Conservation (phyloP, 2,888 invertebrate genomes). For the Phengaris alcon region DNA sequence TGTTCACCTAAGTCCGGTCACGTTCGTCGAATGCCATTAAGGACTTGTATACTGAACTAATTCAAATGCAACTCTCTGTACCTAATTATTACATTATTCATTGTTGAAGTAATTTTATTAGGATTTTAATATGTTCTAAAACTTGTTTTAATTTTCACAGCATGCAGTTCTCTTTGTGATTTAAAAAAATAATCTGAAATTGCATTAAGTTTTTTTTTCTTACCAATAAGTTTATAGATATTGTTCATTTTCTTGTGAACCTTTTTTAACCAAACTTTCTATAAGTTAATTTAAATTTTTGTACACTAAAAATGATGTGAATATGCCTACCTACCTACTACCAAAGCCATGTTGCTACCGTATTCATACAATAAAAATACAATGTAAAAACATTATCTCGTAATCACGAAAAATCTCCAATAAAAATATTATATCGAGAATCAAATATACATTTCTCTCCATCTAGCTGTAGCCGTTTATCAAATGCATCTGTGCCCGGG, state of each 20-base stretch:
- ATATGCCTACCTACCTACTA: neutral
- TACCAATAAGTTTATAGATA: too few species aligned
- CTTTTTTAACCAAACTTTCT: too few species aligned
- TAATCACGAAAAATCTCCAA: neutral
- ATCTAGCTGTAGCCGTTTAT: slow-evolving; percentile 52
- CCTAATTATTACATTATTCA: neutral
- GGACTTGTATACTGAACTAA: slow-evolving; percentile 20
- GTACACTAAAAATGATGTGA: too few species aligned
- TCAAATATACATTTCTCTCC: slow-evolving; percentile 36
- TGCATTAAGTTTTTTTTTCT: too few species aligned
- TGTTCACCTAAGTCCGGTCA: slow-evolving; percentile 34
- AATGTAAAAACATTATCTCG: neutral
- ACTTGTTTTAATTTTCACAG: too few species aligned
- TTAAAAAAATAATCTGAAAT: too few species aligned
- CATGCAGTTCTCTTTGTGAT: neutral
- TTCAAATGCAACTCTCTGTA: slow-evolving; percentile 7
- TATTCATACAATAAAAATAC: neutral
- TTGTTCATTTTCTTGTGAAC: too few species aligned
- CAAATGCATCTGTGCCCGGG: slow-evolving; percentile 60
- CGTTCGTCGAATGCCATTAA: slow-evolving; percentile 38
- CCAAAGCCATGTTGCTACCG: neutral
- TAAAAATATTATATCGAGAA: slow-evolving; percentile 33
- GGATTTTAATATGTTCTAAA: neutral
- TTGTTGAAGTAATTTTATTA: slow-evolving; percentile 2
- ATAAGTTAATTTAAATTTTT: too few species aligned